These are phyloP conservation scores for Proteles cristata DNA, from an alignment of 2,113 vertebrate genomes.

Conservation along the genomic window DNA sequence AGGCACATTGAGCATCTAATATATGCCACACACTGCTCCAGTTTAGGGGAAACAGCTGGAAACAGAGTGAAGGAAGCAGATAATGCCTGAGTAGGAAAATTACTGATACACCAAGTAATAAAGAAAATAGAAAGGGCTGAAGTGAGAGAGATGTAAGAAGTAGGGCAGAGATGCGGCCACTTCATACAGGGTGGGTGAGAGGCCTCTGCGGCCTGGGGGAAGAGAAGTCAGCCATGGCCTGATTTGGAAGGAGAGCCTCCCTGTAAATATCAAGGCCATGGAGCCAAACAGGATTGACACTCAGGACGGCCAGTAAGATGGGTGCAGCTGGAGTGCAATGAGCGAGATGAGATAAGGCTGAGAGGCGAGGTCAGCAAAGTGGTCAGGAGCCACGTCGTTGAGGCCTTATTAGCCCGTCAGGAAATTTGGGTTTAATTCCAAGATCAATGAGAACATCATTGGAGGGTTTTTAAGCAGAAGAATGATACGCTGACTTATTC, in stretches of 20 bases:
- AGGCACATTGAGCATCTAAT: neutral
- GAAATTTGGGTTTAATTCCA: constrained; percentile 1
- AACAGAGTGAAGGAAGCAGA: neutral
- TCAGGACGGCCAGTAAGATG: neutral
- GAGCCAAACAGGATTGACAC: neutral
- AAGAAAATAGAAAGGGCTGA: neutral
- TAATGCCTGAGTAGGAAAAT: neutral
- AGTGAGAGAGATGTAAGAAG: neutral
- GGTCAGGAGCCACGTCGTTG: neutral
- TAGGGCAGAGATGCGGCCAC: neutral
- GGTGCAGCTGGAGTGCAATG: neutral
- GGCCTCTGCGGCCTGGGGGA: neutral
- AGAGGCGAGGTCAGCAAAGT: neutral
- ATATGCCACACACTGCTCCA: neutral
- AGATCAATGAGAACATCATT: neutral
- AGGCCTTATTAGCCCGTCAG: neutral
- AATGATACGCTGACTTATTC: neutral
- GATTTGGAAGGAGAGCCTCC: neutral
- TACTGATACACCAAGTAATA: neutral
- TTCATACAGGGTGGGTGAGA: neutral
- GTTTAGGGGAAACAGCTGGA: neutral
- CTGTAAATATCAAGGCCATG: neutral
- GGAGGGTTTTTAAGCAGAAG: neutral
- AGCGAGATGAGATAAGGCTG: neutral
- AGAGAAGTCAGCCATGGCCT: neutral